phyloP scores from a whole-genome alignment of 64 coral and sea anemone species.

The Stichodactyla helianthus region DNA sequence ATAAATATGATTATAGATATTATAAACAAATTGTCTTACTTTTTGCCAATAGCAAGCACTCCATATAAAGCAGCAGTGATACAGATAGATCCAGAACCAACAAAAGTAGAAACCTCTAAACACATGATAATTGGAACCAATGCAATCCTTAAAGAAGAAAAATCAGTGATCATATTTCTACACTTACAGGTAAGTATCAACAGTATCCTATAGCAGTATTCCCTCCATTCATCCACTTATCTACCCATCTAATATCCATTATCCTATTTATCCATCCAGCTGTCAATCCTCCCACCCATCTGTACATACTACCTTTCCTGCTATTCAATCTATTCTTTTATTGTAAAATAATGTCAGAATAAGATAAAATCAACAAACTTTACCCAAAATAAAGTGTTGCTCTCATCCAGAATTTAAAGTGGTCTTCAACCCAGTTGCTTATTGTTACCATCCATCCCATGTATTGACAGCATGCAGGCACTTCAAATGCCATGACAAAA shows the following conservation, averaged over 20 bases:
- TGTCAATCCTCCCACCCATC: too few relatives aligned
- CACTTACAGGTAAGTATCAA: neutral
- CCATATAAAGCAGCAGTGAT: slow-evolving; percentile 94
- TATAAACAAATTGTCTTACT: slow-evolving; percentile 33
- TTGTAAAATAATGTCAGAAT: neutral
- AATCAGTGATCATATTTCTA: neutral
- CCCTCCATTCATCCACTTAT: too few relatives aligned
- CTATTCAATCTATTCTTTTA: neutral
- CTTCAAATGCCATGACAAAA: slow-evolving; percentile 74
- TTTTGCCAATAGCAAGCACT: slow-evolving; percentile 93
- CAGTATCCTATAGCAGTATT: too few relatives aligned
- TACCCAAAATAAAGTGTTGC: slow-evolving; percentile 84
- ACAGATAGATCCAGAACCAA: slow-evolving; percentile 71
- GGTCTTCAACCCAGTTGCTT: slow-evolving; percentile 86
- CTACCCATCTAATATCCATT: too few relatives aligned
- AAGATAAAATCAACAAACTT: neutral
- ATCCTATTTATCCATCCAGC: too few relatives aligned
- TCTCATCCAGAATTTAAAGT: slow-evolving; percentile 96
- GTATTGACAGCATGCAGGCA: slow-evolving; percentile 76
- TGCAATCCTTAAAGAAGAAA: slow-evolving; percentile 44
- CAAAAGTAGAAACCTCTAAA: slow-evolving; percentile 77
- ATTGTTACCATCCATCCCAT: slow-evolving; percentile 59
- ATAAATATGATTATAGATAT: neutral
- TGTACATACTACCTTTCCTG: neutral
- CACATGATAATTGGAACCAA: slow-evolving; percentile 86